Evolutionary conservation across 1,140 invertebrate species (phyloP).

Genomic region (Drosophila sp.): DNA sequence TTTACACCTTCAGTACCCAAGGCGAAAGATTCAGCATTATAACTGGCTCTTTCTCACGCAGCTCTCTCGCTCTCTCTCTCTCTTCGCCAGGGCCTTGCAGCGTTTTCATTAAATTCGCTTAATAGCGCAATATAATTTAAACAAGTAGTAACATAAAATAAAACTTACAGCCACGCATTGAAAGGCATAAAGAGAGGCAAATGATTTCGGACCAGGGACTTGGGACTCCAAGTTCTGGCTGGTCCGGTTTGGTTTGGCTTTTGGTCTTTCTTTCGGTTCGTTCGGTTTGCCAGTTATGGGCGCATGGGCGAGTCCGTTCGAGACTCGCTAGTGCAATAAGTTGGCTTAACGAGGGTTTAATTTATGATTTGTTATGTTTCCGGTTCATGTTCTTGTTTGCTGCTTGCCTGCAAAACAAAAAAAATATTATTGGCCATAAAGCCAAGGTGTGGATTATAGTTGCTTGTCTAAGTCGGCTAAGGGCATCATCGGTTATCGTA

Average conservation of each 20-base stretch:
- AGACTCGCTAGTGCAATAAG: constrained; percentile 71
- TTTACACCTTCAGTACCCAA: constrained; percentile 61
- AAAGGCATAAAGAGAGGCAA: constrained; percentile 75
- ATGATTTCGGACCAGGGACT: constrained; percentile 53
- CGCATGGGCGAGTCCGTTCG: constrained; percentile 69
- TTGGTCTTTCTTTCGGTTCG: constrained; percentile 10
- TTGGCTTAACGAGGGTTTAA: constrained; percentile 82
- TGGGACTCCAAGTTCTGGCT: neutral
- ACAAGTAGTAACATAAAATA: constrained; percentile 82
- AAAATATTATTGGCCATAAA: constrained; percentile 78
- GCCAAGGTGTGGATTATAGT: constrained; percentile 79
- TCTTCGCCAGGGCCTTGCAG: constrained; percentile 53
- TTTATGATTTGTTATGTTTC: constrained; percentile 83
- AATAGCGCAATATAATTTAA: constrained; percentile 83
- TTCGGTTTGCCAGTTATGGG: constrained; percentile 54
- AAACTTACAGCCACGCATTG: constrained; percentile 77
- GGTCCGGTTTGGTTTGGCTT: constrained; percentile 22
- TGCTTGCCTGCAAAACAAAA: constrained; percentile 41
- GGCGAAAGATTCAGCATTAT: constrained; percentile 8
- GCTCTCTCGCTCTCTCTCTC: neutral
- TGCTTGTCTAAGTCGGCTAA: constrained; percentile 27
- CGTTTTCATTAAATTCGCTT: constrained; percentile 83
- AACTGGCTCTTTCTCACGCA: constrained; percentile 39
- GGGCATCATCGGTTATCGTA: too few relatives aligned
- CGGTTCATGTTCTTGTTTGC: constrained; percentile 74